Conservation (phyloP, 2,888 invertebrate species). For the Oxytorus armatus region DNA sequence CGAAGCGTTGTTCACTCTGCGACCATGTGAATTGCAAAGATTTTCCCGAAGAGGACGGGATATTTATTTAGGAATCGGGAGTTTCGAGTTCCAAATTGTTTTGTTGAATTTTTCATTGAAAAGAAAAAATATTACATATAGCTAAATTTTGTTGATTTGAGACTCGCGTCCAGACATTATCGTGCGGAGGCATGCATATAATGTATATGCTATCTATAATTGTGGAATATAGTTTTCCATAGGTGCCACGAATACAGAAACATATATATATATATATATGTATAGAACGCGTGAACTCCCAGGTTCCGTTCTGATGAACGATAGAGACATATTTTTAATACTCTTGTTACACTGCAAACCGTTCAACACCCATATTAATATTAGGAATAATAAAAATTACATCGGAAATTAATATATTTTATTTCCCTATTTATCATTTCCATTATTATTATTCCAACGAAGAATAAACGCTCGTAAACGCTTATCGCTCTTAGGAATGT, state of each 20-base stretch:
- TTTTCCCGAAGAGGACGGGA: not conserved
- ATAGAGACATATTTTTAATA: conserved; percentile 72
- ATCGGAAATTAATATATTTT: conserved; percentile 51
- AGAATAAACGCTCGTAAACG: not conserved
- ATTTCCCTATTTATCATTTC: not conserved
- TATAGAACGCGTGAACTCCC: conserved; percentile 57
- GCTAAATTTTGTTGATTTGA: not conserved
- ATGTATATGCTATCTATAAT: conserved; percentile 48
- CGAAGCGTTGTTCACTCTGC: no score
- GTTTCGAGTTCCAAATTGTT: conserved; percentile 12
- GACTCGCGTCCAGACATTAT: conserved; percentile 40
- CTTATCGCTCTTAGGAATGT: no score
- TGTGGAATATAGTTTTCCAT: conserved; percentile 56
- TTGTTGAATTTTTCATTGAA: conserved; percentile 39
- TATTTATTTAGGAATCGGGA: conserved; percentile 3
- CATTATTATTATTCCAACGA: no score
- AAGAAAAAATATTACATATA: not conserved
- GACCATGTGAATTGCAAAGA: conserved; percentile 28
- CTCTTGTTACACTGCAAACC: conserved; percentile 67
- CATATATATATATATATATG: conserved; percentile 17
- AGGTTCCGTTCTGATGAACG: conserved; percentile 61
- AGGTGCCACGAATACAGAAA: conserved; percentile 57
- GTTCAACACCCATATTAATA: conserved; percentile 62
- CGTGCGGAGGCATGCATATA: conserved; percentile 46
- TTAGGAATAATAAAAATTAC: conserved; percentile 62